Conservation (phyloP, 2,797 vertebrate genomes). For the Eremophila alpestris region DNA sequence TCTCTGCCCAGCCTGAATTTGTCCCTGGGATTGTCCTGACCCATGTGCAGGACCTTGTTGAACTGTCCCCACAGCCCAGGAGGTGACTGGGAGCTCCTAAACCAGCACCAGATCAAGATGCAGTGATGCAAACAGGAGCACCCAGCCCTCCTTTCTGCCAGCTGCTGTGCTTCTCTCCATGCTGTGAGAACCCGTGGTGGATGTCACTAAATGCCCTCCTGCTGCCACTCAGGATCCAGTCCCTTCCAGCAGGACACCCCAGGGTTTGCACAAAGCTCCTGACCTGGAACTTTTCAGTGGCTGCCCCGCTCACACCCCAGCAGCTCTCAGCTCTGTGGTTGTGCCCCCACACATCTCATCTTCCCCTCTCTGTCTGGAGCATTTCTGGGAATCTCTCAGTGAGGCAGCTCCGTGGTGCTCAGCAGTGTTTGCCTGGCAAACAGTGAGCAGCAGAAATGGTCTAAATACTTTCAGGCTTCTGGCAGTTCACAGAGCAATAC, state of each 20-base stretch:
- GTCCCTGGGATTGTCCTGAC: neutral
- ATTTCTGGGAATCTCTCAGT: neutral
- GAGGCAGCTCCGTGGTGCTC: neutral
- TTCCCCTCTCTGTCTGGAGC: neutral
- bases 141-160: neutral
- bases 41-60: neutral
- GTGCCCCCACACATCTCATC: neutral
- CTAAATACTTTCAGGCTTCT: constrained; percentile 66
- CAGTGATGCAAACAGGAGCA: neutral
- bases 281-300: rapidly evolving
- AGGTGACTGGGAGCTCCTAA: neutral
- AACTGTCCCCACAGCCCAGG: neutral
- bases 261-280: neutral
- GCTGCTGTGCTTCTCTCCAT: rapidly evolving
- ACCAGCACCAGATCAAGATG: neutral
- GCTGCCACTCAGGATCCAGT: rapidly evolving
- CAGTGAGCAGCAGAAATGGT: constrained; percentile 36
- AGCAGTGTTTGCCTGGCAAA: constrained; percentile 49
- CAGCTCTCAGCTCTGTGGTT: neutral
- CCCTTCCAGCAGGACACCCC: neutral
- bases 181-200: rapidly evolving
- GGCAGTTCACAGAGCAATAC: constrained; percentile 63
- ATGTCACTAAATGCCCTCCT: neutral
- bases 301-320: neutral
- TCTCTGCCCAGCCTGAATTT: neutral